Conservation (phyloP, 1,140 invertebrate species). For the Tyrophagus putrescentiae region DNA sequence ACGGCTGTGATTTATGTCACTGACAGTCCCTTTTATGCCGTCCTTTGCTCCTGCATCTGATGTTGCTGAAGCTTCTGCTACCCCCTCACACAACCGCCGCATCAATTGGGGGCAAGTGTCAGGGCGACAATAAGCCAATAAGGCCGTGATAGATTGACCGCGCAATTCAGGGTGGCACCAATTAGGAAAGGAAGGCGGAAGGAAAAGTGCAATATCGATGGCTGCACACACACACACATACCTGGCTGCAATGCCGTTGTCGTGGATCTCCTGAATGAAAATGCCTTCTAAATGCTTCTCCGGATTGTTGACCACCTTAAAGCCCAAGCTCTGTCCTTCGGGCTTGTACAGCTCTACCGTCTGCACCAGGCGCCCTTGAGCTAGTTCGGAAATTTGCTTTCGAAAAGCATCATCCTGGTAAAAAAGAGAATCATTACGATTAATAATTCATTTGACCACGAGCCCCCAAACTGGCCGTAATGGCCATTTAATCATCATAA, state of each 20-base stretch:
- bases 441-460: slow-evolving; percentile 25
- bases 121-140: no score
- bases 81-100: background rate
- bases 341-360: slow-evolving; percentile 48
- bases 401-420: slow-evolving; percentile 44
- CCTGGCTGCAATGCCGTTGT: slow-evolving; percentile 52
- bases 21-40: no score
- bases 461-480: background rate
- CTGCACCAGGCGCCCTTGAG: slow-evolving; percentile 46
- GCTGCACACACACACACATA: no score
- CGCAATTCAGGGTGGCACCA: background rate
- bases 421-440: slow-evolving; percentile 39
- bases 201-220: slow-evolving; percentile 13
- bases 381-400: slow-evolving; percentile 45
- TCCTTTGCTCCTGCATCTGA: no score
- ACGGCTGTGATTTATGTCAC: slow-evolving; percentile 5
- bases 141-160: background rate
- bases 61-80: background rate
- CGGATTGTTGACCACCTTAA: slow-evolving; percentile 55
- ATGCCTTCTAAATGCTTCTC: slow-evolving; percentile 56
- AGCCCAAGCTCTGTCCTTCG: slow-evolving; percentile 55
- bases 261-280: slow-evolving; percentile 59
- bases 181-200: background rate
- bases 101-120: background rate
- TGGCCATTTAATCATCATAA: background rate